Evolutionary conservation across 2,888 invertebrate species (phyloP).

Genomic region (Epiblema foenella): DNA sequence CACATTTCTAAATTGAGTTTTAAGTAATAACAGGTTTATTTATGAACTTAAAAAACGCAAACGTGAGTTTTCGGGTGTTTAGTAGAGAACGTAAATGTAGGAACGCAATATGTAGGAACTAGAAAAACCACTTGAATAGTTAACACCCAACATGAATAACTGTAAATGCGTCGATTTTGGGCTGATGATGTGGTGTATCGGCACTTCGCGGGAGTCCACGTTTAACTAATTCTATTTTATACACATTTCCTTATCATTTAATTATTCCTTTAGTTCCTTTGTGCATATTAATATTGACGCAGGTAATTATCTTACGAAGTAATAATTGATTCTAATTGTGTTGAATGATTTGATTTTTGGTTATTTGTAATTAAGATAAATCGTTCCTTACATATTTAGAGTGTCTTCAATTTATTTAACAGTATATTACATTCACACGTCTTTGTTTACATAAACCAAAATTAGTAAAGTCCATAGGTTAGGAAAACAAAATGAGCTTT

Average conservation of each 20-base stretch:
- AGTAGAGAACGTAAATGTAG: conserved; percentile 26
- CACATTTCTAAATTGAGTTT: neutral
- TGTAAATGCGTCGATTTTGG: conserved; percentile 41
- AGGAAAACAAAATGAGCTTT: neutral
- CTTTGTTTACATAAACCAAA: conserved; percentile 10
- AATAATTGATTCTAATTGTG: neutral
- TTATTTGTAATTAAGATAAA: neutral
- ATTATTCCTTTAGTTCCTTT: neutral
- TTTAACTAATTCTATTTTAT: conserved; percentile 14
- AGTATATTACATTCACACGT: neutral
- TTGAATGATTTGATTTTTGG: neutral
- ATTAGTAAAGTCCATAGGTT: neutral
- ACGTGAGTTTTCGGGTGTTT: conserved; percentile 17
- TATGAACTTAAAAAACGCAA: neutral
- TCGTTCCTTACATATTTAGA: conserved; percentile 7
- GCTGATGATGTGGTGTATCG: conserved; percentile 36
- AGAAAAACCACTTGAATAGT: conserved; percentile 42
- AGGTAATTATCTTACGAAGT: conserved; percentile 9
- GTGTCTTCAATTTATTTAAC: neutral
- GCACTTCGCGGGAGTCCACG: conserved; percentile 33
- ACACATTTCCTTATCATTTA: neutral
- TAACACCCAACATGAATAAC: conserved; percentile 42
- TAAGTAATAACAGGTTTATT: neutral
- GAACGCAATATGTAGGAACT: conserved; percentile 34
- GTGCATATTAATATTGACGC: neutral